Conservation (phyloP, 2,113 vertebrate species). For the Willisornis vidua region DNA sequence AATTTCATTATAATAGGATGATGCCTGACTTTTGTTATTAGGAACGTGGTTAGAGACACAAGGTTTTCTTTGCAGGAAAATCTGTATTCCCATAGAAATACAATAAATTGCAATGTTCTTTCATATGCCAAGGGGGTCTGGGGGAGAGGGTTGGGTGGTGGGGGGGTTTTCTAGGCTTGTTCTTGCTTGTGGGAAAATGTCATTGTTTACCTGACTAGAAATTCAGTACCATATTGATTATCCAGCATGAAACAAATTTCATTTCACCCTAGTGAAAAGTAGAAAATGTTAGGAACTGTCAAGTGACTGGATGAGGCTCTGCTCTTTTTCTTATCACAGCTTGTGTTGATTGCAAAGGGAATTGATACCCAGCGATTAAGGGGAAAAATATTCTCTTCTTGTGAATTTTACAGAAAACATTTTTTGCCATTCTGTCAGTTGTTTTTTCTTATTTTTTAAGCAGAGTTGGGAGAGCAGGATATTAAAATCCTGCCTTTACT, state of each 20-base stretch:
- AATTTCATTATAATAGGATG: neutral
- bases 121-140: neutral
- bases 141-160: neutral
- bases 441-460: neutral
- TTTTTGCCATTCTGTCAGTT: neutral
- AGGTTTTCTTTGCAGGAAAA: neutral
- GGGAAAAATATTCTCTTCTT: neutral
- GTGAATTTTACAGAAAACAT: neutral
- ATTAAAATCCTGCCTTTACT: slow-evolving; percentile 3
- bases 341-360: slow-evolving; percentile 39
- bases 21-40: neutral
- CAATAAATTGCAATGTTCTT: neutral
- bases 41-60: neutral
- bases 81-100: neutral
- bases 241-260: neutral
- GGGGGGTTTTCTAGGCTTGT: neutral
- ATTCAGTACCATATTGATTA: neutral
- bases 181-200: neutral
- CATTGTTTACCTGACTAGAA: neutral
- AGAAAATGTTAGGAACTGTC: slow-evolving; percentile 15
- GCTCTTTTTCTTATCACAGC: slow-evolving; percentile 36
- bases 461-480: neutral
- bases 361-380: neutral
- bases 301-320: slow-evolving; percentile 4
- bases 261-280: neutral